These are phyloP conservation scores for Sebastiscus albofasciatus DNA, from an alignment of 2,797 vertebrate genomes.

Conservation along the genomic window DNA sequence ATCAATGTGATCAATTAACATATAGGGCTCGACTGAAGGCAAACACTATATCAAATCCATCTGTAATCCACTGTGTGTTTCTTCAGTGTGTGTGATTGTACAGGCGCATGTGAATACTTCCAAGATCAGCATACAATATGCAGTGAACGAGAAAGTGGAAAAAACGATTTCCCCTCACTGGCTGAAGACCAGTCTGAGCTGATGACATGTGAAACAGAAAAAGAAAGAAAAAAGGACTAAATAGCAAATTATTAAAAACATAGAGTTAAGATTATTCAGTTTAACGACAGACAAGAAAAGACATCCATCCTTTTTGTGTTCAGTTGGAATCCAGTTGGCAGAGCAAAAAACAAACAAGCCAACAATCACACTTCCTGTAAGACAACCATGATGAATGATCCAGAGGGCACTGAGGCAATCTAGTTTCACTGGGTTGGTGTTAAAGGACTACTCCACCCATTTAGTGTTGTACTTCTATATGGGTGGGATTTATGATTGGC, in stretches of 20 bases:
- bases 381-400: neutral
- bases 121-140: neutral
- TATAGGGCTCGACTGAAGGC: conserved; percentile 37
- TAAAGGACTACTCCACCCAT: neutral
- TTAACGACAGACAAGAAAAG: neutral
- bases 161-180: neutral
- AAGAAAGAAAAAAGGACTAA: neutral
- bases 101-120: neutral
- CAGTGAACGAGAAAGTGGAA: conserved; percentile 3
- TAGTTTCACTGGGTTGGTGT: neutral
- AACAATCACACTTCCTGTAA: neutral
- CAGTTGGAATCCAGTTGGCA: neutral
- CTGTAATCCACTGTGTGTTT: conserved; percentile 54
- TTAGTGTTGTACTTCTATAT: neutral
- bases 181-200: neutral
- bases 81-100: neutral
- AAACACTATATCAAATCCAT: conserved; percentile 70
- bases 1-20: conserved; percentile 75
- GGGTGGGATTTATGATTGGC: neutral
- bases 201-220: neutral
- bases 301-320: neutral
- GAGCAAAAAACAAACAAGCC: neutral
- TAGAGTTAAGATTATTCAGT: neutral
- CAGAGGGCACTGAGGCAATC: neutral
- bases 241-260: neutral